Conservation (phyloP, 2,797 vertebrate species). For the Phataginus tricuspis region DNA sequence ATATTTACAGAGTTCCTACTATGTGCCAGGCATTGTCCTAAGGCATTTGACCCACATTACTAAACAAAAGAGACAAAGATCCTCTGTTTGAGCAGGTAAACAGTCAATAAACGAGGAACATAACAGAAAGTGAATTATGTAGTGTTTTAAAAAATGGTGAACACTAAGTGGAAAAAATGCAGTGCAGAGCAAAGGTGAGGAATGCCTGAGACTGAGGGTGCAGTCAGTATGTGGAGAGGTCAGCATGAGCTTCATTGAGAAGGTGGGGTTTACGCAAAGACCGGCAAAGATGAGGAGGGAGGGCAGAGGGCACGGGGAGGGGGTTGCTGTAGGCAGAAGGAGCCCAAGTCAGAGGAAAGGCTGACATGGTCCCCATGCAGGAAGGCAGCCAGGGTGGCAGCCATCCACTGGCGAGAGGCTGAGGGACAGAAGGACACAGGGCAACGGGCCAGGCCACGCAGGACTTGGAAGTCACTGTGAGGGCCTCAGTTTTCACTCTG, state of each 20-base stretch:
- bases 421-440: background rate
- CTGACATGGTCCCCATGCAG: background rate
- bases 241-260: background rate
- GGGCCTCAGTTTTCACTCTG: background rate
- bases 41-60: background rate
- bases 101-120: background rate
- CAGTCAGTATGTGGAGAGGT: rapidly evolving
- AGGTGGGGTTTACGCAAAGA: background rate
- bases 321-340: background rate
- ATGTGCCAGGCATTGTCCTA: background rate
- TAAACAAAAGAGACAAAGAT: background rate
- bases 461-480: background rate
- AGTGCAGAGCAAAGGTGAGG: background rate
- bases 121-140: background rate
- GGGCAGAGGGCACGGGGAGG: background rate
- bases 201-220: background rate
- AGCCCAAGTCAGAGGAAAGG: rapidly evolving
- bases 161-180: background rate
- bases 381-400: no score
- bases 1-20: background rate
- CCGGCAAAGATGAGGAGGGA: background rate
- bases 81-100: background rate
- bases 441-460: background rate
- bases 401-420: no score
- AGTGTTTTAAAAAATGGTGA: background rate